Evolutionary conservation across 2,888 invertebrate genomes (phyloP), one percentile per base, ranked within the genome.

Genomic region (Holacanthella duospinosa): DNA sequence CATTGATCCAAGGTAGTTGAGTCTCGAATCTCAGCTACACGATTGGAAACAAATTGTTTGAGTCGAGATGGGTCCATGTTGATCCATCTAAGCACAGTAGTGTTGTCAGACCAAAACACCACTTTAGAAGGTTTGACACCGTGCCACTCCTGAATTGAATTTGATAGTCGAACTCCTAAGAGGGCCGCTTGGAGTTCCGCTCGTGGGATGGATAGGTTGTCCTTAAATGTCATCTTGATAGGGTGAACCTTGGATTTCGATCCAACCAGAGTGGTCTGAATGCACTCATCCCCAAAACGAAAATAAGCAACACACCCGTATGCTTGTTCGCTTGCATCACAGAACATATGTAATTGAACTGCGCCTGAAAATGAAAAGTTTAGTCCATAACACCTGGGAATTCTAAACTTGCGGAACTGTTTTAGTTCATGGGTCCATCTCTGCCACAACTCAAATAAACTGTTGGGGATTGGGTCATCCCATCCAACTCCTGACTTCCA

Each of bases 401-500:
- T 60, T 27, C 36, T 48, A 9, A 61, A 27, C 1, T 24, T 24
- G 12, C 21, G n/a, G n/a, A 61, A 43, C 2, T 9, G 24, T 12
- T 55, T 19, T 3, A 68, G 43, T 12, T 64, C 62, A 25, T 25
- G 1, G 0, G 65, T 2, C 66, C 68, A 68, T 25, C 2, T 43
- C 43, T 43, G 62, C 66, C 68, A 68, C 25, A 54, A 48, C 3
- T 27, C 55, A 4, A n/a, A 2, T 3, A 63, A 2, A 1, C 24
- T 6, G 1, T 27, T 28, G 1, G 60, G 43, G 1, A 74, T 36
- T 27, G 64, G 63, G n/a, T 74, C 73, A 61, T 74, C 74, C 74
- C 74, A 75, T 3, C 69, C 71, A 9, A 71, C 16, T 4, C 66
- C 66, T 2, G 43, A 29, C 43, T 64, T 62, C 74, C 75, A 75